Percentiles rank a stretch among this genome's conserved stretches.
phyloP scores from a whole-genome alignment of 2,113 vertebrate genomes.

The Ailurus styani region DNA sequence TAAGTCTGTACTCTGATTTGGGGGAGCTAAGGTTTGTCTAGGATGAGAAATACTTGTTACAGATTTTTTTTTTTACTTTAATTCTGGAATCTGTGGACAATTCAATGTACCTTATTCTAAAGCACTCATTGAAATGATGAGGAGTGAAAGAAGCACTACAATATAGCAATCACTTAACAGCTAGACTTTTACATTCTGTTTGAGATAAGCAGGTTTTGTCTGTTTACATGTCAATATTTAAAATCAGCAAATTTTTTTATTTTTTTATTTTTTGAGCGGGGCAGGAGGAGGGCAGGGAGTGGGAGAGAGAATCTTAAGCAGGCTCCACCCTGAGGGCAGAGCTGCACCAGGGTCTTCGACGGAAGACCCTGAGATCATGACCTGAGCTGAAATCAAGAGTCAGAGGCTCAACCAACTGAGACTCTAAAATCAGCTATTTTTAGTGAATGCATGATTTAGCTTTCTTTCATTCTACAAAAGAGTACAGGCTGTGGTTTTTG shows the following conservation, averaged over 20 bases:
- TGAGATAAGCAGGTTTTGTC: background rate
- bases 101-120: background rate
- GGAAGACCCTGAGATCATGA: background rate
- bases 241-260: background rate
- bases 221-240: background rate
- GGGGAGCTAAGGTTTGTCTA: background rate
- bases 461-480: background rate
- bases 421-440: background rate
- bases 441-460: background rate
- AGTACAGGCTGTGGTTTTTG: background rate
- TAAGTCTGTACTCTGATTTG: slow-evolving; percentile 37
- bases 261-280: background rate
- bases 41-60: background rate
- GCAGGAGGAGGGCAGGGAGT: background rate
- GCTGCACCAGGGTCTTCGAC: background rate
- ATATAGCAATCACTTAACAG: background rate
- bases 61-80: background rate
- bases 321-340: background rate
- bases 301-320: background rate
- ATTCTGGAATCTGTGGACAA: background rate
- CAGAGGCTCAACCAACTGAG: background rate
- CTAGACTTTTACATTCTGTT: background rate
- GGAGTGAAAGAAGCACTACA: background rate
- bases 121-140: background rate
- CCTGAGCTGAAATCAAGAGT: background rate